Base-by-base conservation (phyloP, 2,113 vertebrate genomes). In the Ovibos moschatus region DNA sequence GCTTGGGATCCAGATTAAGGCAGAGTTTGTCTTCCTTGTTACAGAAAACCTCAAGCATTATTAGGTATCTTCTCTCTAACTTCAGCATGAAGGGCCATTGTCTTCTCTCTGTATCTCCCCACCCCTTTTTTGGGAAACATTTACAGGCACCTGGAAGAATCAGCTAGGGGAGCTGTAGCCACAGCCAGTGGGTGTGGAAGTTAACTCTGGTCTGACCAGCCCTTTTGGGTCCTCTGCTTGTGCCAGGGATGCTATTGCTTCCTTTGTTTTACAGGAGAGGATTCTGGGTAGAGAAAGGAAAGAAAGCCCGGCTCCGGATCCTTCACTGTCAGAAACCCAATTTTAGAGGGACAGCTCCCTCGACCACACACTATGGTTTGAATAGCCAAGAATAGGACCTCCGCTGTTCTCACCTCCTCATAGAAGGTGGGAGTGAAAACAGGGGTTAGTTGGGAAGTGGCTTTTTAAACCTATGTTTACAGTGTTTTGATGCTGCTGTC, bases 381-480 rank as follows among this genome's bases (percentile, higher is more conserved):
- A 58, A 90, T 19, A 71, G 57, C 95, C 95, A 94, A 89, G 76
- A 98, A 98, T 98, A 98, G 98, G 96, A 96, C 16, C 12, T 10
- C 4, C 71, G 40, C 36, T 71, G 79, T 87, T 96, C 84, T 94
- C n/a, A 96, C 94, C 97, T 97, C 93, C 78, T 90, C 55, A 12
- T 17, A 43, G 85, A 84, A 97, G 90, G 96, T 97, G 76, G 97
- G 96, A 92, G 95, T 87, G 79, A 96, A 97, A 94, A 87, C 87
- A 76, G 94, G 82, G 93, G 50, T 94, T 92, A 88, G 95, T 47
- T 97, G 87, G 97, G 97, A 97, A 98, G 97, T 98, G 97, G 94
- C 95, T 97, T 98, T 97, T 95, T 13, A 98, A 98, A 94, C 85
- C 95, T 96, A 13, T 97, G 55, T 97, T 98, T 98, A 97, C 50